Conservation (phyloP, 2,797 vertebrate genomes). For the Rhabdophis nuchalis region DNA sequence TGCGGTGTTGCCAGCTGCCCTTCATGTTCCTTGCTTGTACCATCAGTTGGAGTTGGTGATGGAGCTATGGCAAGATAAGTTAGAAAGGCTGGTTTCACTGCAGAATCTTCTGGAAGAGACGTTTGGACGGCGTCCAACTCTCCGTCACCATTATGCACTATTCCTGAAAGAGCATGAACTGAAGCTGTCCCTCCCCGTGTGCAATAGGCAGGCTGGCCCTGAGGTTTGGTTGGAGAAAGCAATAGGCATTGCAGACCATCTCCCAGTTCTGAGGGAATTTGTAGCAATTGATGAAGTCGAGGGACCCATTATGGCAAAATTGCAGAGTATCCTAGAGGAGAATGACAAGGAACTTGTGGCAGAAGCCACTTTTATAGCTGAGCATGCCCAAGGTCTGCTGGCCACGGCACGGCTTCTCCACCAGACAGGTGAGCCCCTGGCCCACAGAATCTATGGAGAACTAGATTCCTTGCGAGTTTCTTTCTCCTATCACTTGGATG, state of each 20-base stretch:
- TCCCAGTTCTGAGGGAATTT: slow-evolving; percentile 5
- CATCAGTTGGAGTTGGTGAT: slow-evolving; percentile 18
- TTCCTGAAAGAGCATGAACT: background rate
- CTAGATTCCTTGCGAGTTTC: slow-evolving; percentile 8
- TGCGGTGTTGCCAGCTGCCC: background rate
- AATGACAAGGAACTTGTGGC: background rate
- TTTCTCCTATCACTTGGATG: slow-evolving; percentile 18
- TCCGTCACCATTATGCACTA: background rate
- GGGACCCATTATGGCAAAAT: background rate
- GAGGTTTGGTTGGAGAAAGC: slow-evolving; percentile 17
- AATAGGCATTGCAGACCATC: background rate
- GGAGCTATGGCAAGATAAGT: slow-evolving; percentile 14
- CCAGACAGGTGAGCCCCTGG: background rate
- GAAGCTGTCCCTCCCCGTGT: background rate
- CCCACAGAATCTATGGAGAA: slow-evolving; percentile 3
- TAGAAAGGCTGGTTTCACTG: background rate
- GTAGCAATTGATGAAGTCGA: background rate
- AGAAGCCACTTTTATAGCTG: slow-evolving; percentile 3
- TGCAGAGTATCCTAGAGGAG: background rate
- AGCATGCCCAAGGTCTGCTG: background rate
- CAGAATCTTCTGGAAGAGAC: background rate
- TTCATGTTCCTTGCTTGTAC: slow-evolving; percentile 5
- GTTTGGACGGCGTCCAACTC: background rate
- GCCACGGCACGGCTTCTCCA: background rate
- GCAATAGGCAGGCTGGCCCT: background rate